A percentile compares a stretch with the other conserved stretches of the same genome.
Conservation (phyloP, 2,113 vertebrate species). For the Podiceps cristatus region DNA sequence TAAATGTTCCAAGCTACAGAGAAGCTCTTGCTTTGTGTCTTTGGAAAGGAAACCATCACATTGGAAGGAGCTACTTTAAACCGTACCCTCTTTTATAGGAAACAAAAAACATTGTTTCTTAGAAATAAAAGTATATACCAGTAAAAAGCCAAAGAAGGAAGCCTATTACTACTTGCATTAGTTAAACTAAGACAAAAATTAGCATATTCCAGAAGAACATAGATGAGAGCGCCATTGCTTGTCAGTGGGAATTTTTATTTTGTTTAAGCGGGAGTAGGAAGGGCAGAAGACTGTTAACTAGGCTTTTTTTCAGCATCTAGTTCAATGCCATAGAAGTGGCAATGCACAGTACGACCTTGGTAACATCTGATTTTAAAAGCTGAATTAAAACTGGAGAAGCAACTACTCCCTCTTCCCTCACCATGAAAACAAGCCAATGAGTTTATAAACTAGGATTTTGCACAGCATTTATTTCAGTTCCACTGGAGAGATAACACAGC, state of each 20-base stretch:
- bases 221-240: background rate
- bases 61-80: background rate
- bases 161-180: background rate
- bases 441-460: background rate
- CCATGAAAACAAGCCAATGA: background rate
- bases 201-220: background rate
- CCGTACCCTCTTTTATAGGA: background rate
- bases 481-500: background rate
- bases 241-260: background rate
- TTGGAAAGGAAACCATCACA: background rate
- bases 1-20: background rate
- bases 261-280: background rate
- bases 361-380: background rate
- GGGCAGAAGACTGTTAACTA: background rate
- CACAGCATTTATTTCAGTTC: background rate
- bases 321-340: background rate
- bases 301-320: background rate
- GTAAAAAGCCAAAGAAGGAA: background rate
- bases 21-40: background rate
- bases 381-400: background rate
- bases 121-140: background rate
- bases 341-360: background rate
- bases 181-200: background rate
- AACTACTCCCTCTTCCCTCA: background rate
- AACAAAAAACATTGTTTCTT: background rate